phyloP scores from a whole-genome alignment of 92 coral and sea anemone species.

The Porites rus region DNA sequence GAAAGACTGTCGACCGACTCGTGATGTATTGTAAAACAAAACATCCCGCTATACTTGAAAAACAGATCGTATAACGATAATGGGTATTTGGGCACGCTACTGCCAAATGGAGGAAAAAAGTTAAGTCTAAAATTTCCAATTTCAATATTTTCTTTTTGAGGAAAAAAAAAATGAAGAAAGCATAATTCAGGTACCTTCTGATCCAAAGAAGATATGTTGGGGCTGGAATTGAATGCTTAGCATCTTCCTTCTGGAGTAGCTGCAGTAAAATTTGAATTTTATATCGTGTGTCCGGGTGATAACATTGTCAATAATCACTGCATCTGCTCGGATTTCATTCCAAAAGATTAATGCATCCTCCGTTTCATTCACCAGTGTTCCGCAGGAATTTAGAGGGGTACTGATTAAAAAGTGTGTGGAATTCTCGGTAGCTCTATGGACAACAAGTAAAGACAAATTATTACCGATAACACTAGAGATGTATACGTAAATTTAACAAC shows the following conservation, averaged over 20 bases:
- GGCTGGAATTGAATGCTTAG: constrained; percentile 40
- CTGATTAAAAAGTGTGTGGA: constrained; percentile 14
- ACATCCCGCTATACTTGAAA: too few species aligned
- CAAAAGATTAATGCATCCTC: constrained; percentile 24
- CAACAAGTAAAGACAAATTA: background rate
- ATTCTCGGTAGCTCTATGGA: constrained; percentile 31
- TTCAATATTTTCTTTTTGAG: too few species aligned
- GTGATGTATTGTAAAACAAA: too few species aligned
- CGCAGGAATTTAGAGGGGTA: constrained; percentile 35
- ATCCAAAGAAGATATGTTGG: constrained; percentile 23
- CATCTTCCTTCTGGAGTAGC: constrained; percentile 37
- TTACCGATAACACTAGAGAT: too few species aligned
- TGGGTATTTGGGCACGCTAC: too few species aligned
- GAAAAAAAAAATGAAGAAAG: background rate
- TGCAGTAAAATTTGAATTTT: constrained; percentile 45
- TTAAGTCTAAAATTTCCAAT: too few species aligned
- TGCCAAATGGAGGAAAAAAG: too few species aligned
- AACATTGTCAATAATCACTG: constrained; percentile 30
- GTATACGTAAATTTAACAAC: too few species aligned
- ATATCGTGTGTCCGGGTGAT: constrained; percentile 39
- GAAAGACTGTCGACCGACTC: too few species aligned
- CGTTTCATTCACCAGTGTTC: constrained; percentile 43
- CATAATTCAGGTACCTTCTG: constrained; percentile 8
- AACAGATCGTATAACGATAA: too few species aligned
- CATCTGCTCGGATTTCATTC: constrained; percentile 44